Conservation (phyloP, 64 coral and sea anemone species). For the Catalaphyllia jardinei region DNA sequence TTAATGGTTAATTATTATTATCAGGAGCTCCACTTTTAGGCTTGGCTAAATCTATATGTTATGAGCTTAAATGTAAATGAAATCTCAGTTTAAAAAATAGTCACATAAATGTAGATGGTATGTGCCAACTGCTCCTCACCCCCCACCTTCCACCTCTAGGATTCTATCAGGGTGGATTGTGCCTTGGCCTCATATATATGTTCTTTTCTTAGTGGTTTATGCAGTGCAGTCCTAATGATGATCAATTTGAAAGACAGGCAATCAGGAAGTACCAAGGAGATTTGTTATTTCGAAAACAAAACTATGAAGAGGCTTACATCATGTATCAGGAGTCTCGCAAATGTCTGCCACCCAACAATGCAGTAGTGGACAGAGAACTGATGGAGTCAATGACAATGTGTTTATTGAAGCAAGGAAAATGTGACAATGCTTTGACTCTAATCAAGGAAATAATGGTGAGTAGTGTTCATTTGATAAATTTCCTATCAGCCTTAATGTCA, state of each 20-base stretch:
- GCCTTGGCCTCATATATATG: not conserved
- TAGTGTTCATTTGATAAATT: not conserved
- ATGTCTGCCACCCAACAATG: slow-evolving; percentile 31
- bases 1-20: no score
- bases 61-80: no score
- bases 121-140: no score
- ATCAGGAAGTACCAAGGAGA: slow-evolving; percentile 77
- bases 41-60: no score
- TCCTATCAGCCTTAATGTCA: no score
- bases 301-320: slow-evolving; percentile 41
- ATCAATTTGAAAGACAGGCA: slow-evolving; percentile 62
- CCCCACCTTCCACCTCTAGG: no score
- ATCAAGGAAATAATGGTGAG: slow-evolving; percentile 38
- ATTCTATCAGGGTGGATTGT: no score
- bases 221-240: not conserved
- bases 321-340: slow-evolving; percentile 44
- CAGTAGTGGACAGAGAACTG: slow-evolving; percentile 63
- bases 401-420: slow-evolving; percentile 63
- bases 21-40: no score
- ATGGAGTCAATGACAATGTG: slow-evolving; percentile 69
- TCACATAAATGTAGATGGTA: no score
- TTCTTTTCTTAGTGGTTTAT: slow-evolving; percentile 59
- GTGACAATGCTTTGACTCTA: slow-evolving; percentile 55
- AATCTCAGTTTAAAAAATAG: no score
- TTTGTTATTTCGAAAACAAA: slow-evolving; percentile 30